Percentiles rank a stretch among this genome's conserved stretches.
phyloP scores from a whole-genome alignment of 2,888 invertebrate genomes.

The Eupithecia subumbrata region DNA sequence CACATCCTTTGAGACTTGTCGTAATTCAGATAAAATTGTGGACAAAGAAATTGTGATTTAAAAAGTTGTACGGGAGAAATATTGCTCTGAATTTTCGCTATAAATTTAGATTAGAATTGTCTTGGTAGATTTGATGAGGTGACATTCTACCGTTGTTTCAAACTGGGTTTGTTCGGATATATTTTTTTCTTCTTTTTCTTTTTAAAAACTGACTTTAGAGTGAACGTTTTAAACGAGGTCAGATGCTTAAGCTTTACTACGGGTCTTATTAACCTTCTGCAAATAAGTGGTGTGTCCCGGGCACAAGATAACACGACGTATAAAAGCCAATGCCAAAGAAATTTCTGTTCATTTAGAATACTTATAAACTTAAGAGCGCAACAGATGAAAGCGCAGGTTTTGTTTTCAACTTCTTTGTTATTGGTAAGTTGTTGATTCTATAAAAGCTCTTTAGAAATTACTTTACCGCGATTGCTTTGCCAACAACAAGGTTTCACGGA shows the following conservation, averaged over 20 bases:
- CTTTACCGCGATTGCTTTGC: background rate
- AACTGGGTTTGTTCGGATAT: background rate
- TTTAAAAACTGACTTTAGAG: background rate
- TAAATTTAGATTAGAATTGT: conserved; percentile 31
- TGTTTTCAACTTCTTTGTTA: background rate
- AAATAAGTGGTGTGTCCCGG: background rate
- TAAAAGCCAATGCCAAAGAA: background rate
- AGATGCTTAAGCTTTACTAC: background rate
- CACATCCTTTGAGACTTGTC: conserved; percentile 43
- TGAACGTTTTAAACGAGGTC: conserved; percentile 4
- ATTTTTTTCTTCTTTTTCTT: conserved; percentile 3
- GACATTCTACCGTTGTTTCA: conserved; percentile 13
- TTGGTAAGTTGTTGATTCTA: background rate
- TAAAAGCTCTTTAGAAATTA: background rate
- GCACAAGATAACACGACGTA: conserved; percentile 1
- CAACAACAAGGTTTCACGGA: background rate
- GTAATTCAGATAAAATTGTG: conserved; percentile 47
- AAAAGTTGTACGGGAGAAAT: conserved; percentile 43
- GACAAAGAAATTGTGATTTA: conserved; percentile 45
- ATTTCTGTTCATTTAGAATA: background rate
- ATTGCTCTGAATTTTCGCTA: conserved; percentile 25
- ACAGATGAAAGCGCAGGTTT: background rate
- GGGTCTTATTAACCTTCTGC: background rate
- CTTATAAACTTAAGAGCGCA: background rate
- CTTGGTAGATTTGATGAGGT: conserved; percentile 18